These are phyloP conservation scores for Cyclophora albipunctata DNA, from an alignment of 2,888 invertebrate genomes.

Conservation along the genomic window DNA sequence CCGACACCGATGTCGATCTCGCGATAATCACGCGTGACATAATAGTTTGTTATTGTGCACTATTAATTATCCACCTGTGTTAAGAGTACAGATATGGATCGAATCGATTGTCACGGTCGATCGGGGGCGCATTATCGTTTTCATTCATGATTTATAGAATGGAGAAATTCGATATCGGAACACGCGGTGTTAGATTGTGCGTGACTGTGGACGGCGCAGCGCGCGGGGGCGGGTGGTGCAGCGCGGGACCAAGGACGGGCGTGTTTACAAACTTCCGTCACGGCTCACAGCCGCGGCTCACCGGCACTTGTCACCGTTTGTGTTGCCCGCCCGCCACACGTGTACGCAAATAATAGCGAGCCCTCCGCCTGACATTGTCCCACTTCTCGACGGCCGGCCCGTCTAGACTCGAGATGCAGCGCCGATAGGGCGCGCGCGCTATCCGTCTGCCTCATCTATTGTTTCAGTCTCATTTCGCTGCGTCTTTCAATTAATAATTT, in stretches of 20 bases:
- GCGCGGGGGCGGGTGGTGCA: slow-evolving; percentile 25
- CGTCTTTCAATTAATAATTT: slow-evolving; percentile 1
- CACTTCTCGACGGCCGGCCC: slow-evolving; percentile 41
- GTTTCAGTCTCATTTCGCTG: slow-evolving; percentile 8
- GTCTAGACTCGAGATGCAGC: slow-evolving; percentile 61
- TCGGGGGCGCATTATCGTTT: slow-evolving; percentile 46
- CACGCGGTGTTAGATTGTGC: slow-evolving; percentile 40
- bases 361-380: slow-evolving; percentile 68
- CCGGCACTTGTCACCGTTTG: slow-evolving; percentile 53
- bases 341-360: slow-evolving; percentile 71
- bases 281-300: slow-evolving; percentile 60
- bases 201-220: slow-evolving; percentile 45
- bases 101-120: slow-evolving; percentile 50
- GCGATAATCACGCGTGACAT: slow-evolving; percentile 30
- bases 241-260: slow-evolving; percentile 64
- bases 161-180: slow-evolving; percentile 47
- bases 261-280: slow-evolving; percentile 73
- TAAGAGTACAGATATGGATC: slow-evolving; percentile 36
- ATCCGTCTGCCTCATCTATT: slow-evolving; percentile 14
- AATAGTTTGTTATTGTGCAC: slow-evolving; percentile 35
- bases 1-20: slow-evolving; percentile 25
- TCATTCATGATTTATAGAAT: slow-evolving; percentile 48
- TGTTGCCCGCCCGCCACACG: slow-evolving; percentile 47
- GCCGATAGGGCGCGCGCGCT: slow-evolving; percentile 48
- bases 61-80: slow-evolving; percentile 42